Percentiles rank a stretch among this genome's conserved stretches.
phyloP scores from a whole-genome alignment of 2,888 invertebrate genomes.

The Ptychoptera albimana region DNA sequence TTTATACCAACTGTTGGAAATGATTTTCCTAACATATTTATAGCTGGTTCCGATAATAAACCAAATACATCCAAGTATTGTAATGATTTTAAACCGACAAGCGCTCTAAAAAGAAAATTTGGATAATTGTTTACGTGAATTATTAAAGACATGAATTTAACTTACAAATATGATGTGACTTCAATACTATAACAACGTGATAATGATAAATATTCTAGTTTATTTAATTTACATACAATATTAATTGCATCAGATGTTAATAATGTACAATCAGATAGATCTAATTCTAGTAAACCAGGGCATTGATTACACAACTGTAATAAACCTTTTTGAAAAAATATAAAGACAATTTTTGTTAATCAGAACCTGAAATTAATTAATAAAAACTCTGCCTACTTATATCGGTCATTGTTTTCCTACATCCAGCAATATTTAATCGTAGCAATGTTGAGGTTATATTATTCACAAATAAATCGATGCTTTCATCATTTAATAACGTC shows the following conservation, averaged over 20 bases:
- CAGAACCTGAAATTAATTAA: neutral
- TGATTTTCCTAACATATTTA: slow-evolving; percentile 36
- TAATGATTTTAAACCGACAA: slow-evolving; percentile 46
- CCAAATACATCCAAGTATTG: slow-evolving; percentile 72
- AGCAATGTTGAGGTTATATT: slow-evolving; percentile 47
- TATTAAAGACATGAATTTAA: slow-evolving; percentile 13
- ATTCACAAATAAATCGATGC: slow-evolving; percentile 42
- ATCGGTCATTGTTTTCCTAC: slow-evolving; percentile 57
- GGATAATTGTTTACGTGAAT: neutral
- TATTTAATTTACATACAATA: slow-evolving; percentile 37
- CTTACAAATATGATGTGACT: slow-evolving; percentile 52
- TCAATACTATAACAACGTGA: slow-evolving; percentile 70
- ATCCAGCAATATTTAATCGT: slow-evolving; percentile 70
- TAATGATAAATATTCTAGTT: slow-evolving; percentile 59
- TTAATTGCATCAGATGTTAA: slow-evolving; percentile 45
- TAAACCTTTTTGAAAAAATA: slow-evolving; percentile 40
- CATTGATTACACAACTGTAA: slow-evolving; percentile 45
- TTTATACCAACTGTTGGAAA: slow-evolving; percentile 50
- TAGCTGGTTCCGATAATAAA: slow-evolving; percentile 41
- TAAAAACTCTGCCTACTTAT: slow-evolving; percentile 39
- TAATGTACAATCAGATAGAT: slow-evolving; percentile 72
- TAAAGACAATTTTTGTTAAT: slow-evolving; percentile 5
- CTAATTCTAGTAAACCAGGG: slow-evolving; percentile 60
- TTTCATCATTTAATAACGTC: slow-evolving; percentile 47
- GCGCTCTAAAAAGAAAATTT: slow-evolving; percentile 26